Evolutionary conservation across 2,888 invertebrate species (phyloP).

Genomic region (Fragum sueziense): DNA sequence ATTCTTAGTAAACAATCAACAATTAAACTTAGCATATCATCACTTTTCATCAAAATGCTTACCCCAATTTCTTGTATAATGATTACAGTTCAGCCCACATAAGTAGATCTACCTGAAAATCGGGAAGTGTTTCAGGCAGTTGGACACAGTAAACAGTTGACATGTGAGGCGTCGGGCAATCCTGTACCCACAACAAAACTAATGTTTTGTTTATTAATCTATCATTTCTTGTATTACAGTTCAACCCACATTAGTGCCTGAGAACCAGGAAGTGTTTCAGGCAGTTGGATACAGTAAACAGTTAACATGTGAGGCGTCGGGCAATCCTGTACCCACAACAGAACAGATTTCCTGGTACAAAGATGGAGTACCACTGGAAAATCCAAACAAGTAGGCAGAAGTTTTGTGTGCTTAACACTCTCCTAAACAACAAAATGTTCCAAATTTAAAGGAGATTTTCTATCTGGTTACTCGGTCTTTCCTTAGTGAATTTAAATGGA

Average conservation of each 20-base stretch:
- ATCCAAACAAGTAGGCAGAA: slow-evolving; percentile 50
- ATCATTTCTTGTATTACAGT: slow-evolving; percentile 60
- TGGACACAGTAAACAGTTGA: slow-evolving; percentile 68
- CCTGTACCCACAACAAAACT: slow-evolving; percentile 67
- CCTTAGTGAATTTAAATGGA: no score
- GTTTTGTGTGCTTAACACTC: no score
- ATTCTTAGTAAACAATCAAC: no score
- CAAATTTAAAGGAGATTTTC: no score
- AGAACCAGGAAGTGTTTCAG: slow-evolving; percentile 58
- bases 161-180: slow-evolving; percentile 73
- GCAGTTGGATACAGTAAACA: slow-evolving; percentile 68
- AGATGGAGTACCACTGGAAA: slow-evolving; percentile 55
- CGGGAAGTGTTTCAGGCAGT: slow-evolving; percentile 63
- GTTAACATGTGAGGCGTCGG: slow-evolving; percentile 71
- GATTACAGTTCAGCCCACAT: slow-evolving; percentile 65
- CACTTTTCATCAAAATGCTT: no score
- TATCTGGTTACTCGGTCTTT: no score
- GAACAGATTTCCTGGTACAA: slow-evolving; percentile 70
- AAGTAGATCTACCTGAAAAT: slow-evolving; percentile 44
- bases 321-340: slow-evolving; percentile 69
- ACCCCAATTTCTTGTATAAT: no score
- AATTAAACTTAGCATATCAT: no score
- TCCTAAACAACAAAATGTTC: no score
- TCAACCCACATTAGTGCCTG: slow-evolving; percentile 62
- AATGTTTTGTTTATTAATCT: slow-evolving; percentile 72